Evolutionary conservation across 2,888 invertebrate species (phyloP).

Genomic region (Melipona bicolor): DNA sequence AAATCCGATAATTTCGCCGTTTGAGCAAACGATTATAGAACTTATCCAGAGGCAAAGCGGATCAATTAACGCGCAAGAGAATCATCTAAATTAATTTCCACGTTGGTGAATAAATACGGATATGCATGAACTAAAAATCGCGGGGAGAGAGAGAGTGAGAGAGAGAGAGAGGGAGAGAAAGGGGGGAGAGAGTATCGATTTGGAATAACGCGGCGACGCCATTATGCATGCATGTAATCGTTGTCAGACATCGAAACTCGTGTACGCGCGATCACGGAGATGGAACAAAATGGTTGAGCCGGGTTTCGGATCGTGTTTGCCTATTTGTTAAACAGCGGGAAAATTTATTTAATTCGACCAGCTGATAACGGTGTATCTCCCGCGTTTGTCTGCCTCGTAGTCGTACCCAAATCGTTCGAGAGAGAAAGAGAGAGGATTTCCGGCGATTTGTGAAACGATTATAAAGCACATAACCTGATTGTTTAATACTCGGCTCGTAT

Average conservation of each 20-base stretch:
- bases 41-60: not conserved
- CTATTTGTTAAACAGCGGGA: constrained; percentile 39
- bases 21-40: not conserved
- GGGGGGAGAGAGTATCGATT: not conserved
- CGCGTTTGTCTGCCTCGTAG: constrained; percentile 1
- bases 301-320: not conserved
- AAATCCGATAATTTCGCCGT: not conserved
- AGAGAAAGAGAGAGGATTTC: too few species aligned
- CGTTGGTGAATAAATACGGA: not conserved
- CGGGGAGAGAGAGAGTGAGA: not conserved
- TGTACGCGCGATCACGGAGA: not conserved
- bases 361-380: constrained; percentile 29
- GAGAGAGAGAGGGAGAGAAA: not conserved
- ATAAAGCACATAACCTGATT: constrained; percentile 9
- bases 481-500: constrained; percentile 9
- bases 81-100: not conserved
- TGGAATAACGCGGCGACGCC: not conserved
- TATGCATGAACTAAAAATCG: not conserved
- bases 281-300: constrained; percentile 20
- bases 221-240: constrained; percentile 32
- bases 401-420: constrained; percentile 6
- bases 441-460: constrained; percentile 34
- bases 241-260: constrained; percentile 20
- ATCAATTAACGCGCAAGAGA: not conserved
- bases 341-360: constrained; percentile 53